These are phyloP conservation scores for Hermodice carunculata DNA, from an alignment of 2,888 invertebrate genomes.

Conservation along the genomic window DNA sequence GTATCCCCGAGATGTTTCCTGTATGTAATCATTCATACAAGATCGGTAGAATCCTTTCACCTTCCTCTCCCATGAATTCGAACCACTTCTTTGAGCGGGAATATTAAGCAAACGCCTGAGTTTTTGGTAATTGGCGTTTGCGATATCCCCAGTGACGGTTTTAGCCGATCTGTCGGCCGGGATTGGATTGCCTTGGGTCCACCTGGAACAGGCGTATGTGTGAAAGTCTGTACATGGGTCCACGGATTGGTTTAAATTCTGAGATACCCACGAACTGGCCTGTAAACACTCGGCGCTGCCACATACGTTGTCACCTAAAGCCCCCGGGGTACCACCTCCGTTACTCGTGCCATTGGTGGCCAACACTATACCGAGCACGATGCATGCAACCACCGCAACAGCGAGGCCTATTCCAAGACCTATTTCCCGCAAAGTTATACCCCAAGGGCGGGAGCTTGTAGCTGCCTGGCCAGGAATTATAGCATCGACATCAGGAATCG, in stretches of 20 bases:
- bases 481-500: too few species aligned
- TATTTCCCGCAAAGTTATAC: too few species aligned
- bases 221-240: conserved; percentile 72
- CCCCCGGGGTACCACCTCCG: too few species aligned
- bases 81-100: not conserved
- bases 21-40: conserved; percentile 67
- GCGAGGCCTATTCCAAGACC: too few species aligned
- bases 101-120: conserved; percentile 1
- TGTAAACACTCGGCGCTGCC: conserved; percentile 9
- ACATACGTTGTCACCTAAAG: too few species aligned
- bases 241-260: conserved; percentile 23
- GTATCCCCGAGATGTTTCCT: not conserved
- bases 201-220: conserved; percentile 73
- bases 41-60: conserved; percentile 74
- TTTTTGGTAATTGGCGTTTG: too few species aligned
- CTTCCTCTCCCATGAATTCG: conserved; percentile 72
- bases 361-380: not conserved
- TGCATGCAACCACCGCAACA: not conserved
- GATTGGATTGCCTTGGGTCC: conserved; percentile 65
- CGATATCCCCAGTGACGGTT: too few species aligned
- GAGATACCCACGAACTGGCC: not conserved
- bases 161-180: too few species aligned
- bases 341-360: too few species aligned
- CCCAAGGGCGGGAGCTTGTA: too few species aligned
- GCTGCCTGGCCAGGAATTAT: too few species aligned